Base-by-base conservation (phyloP, 2,888 invertebrate species). In the Athalia cordata region DNA sequence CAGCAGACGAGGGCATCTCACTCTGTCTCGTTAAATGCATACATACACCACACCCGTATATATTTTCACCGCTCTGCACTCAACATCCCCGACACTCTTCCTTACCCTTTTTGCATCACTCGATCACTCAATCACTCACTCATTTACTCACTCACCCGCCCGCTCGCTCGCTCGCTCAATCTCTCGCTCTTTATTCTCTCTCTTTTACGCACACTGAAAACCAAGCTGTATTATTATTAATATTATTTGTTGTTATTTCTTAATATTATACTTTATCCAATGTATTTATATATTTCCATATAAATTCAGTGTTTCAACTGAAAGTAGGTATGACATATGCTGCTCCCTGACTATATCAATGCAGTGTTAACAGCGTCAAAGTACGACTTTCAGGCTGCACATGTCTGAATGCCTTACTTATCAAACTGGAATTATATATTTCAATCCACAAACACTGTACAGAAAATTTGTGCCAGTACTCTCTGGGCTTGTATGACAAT, bases 251-350 rank as follows among this genome's bases (percentile, higher is more conserved):
- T 89, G 85, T 88, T 87, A 87, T 89, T 85, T 85, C 88, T 89
- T 88, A 88, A 86, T 86, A 85, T 86, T 89, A 90, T 89, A 90
- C 90, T 88, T 72, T 89, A 87, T 91, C 89, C 89, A 90, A 90
- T 91, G 85, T 86, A 86, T 86, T 84, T 85, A 86, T 88, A 85
- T 86, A 83, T 85, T 82, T 86, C 83, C 83, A 86, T 87, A 86
- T 86, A 86, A 88, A 88, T 84, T 87, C 86, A 87, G 84, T 85
- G 80, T 83, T 78, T 75, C 80, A 84, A 86, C 83, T 83, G 84
- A 85, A 84, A 62, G 15, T 64, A 84, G 83, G 86, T 87, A 86
- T 87, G 86, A 86, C 83, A 79, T 82, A 84, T 85, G 86, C 87
- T 87, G 86, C 86, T 86, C 49, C 86, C 50, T 82, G 80, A 85